Conservation (phyloP, 1,140 invertebrate species). For the Acromyrmex heyeri region DNA sequence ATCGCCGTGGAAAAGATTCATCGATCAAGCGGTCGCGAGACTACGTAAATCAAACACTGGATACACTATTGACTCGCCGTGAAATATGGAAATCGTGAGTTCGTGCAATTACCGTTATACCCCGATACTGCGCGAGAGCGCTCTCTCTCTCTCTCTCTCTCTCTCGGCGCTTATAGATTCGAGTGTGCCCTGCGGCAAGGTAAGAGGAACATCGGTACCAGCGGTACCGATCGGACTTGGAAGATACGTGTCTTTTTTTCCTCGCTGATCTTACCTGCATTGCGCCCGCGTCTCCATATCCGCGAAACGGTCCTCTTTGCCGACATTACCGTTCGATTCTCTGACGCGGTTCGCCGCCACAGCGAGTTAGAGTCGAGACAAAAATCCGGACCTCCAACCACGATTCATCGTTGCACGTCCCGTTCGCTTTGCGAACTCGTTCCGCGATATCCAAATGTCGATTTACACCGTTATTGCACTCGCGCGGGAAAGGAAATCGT, state of each 20-base stretch:
- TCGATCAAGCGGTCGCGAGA: conserved; percentile 58
- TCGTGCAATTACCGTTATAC: conserved; percentile 62
- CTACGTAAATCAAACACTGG: conserved; percentile 64
- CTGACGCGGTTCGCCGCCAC: conserved; percentile 12
- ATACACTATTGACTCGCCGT: conserved; percentile 59
- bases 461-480: conserved; percentile 42
- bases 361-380: conserved; percentile 11
- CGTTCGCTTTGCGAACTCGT: conserved; percentile 33
- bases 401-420: conserved; percentile 46
- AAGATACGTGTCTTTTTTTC: conserved; percentile 45
- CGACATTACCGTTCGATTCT: conserved; percentile 59
- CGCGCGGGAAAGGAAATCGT: conserved; percentile 10
- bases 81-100: conserved; percentile 65
- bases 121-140: conserved; percentile 24
- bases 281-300: conserved; percentile 41
- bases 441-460: conserved; percentile 53
- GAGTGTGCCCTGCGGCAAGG: conserved; percentile 53
- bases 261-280: conserved; percentile 35
- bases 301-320: conserved; percentile 52
- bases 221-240: conserved; percentile 46
- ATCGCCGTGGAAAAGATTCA: conserved; percentile 60
- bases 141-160: conserved; percentile 7
- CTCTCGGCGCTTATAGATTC: conserved; percentile 55
- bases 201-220: conserved; percentile 54
- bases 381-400: conserved; percentile 53